phyloP scores from a whole-genome alignment of 1,140 invertebrate genomes.

The Bicyclus anynana region DNA sequence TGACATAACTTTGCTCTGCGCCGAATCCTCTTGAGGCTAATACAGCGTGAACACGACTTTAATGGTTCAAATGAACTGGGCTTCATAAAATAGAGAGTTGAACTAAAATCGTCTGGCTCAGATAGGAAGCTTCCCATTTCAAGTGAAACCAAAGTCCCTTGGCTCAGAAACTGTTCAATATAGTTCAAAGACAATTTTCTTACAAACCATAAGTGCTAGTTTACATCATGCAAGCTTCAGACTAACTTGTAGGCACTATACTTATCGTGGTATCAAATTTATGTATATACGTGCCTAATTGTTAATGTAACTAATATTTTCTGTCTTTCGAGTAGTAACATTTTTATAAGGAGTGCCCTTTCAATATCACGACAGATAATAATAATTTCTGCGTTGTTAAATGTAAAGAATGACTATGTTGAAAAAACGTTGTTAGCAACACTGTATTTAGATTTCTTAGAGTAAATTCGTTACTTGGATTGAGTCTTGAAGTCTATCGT shows the following conservation, averaged over 20 bases:
- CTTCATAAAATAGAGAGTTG: constrained; percentile 1
- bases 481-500: too few relatives aligned
- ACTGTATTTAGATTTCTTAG: too few relatives aligned
- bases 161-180: neutral
- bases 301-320: too few relatives aligned
- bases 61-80: neutral
- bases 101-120: neutral
- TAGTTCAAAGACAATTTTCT: constrained; percentile 2
- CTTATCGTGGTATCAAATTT: too few relatives aligned
- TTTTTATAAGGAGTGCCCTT: too few relatives aligned
- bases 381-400: too few relatives aligned
- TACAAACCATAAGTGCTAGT: neutral
- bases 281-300: too few relatives aligned
- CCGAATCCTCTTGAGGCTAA: neutral
- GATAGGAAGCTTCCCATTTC: neutral
- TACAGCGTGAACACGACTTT: neutral
- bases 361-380: too few relatives aligned
- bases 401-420: too few relatives aligned
- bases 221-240: neutral
- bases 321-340: too few relatives aligned
- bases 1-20: neutral
- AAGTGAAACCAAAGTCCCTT: constrained; percentile 4
- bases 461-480: too few relatives aligned
- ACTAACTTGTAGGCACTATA: neutral
- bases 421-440: too few relatives aligned